phyloP scores from a whole-genome alignment of 2,888 invertebrate genomes.

The Drosophila lacicola region DNA sequence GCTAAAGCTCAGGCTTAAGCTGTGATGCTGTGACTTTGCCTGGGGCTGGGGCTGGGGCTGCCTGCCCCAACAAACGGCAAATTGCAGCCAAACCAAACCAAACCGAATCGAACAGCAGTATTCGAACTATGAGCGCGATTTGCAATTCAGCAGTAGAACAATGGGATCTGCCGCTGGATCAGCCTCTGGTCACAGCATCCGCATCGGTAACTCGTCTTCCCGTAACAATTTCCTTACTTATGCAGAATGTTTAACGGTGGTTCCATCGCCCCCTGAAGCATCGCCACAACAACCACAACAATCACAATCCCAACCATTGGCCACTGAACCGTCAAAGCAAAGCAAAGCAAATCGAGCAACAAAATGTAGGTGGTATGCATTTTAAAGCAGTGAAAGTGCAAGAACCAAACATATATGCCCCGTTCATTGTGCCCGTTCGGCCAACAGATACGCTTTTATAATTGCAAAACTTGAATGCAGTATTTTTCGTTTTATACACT shows the following conservation, averaged over 20 bases:
- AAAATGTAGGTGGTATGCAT: constrained; percentile 78
- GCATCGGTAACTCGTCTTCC: constrained; percentile 69
- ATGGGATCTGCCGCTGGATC: constrained; percentile 54
- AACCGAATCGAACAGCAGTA: constrained; percentile 47
- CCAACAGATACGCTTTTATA: constrained; percentile 45
- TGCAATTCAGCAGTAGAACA: constrained; percentile 78
- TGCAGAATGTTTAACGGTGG: constrained; percentile 74
- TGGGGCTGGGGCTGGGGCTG: constrained; percentile 29
- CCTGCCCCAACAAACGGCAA: constrained; percentile 79
- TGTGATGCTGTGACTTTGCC: not conserved
- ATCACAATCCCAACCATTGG: constrained; percentile 39
- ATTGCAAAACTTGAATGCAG: constrained; percentile 48
- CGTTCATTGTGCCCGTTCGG: constrained; percentile 59
- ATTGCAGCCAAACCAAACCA: constrained; percentile 62
- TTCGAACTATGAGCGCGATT: constrained; percentile 67
- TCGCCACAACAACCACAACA: constrained; percentile 2
- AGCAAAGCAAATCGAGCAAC: constrained; percentile 60
- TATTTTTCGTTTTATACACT: not conserved
- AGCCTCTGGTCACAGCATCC: constrained; percentile 46
- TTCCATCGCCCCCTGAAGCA: constrained; percentile 55
- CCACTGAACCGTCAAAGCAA: constrained; percentile 60
- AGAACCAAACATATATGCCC: constrained; percentile 54
- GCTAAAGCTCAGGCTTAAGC: constrained; percentile 27
- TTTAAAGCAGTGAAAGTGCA: constrained; percentile 78
- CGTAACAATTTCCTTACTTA: constrained; percentile 76